A percentile compares a stretch with the other conserved stretches of the same genome.
These are phyloP conservation scores for Parus major DNA, from an alignment of 2,113 vertebrate species.

Conservation along the genomic window DNA sequence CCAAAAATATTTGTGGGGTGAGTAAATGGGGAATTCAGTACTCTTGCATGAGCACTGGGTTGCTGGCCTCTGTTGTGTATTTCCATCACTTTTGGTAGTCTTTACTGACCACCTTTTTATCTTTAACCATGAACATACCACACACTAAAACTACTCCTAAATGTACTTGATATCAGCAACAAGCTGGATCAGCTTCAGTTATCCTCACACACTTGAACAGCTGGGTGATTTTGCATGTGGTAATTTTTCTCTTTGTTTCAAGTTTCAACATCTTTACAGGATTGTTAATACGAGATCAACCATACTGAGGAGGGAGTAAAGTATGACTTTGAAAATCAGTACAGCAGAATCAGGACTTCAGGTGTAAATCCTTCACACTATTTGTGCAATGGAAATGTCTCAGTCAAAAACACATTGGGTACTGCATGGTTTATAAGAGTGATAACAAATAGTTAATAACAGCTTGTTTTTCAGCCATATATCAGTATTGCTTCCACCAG, in stretches of 20 bases:
- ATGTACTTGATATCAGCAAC: neutral
- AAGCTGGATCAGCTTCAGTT: neutral
- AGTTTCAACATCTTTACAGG: neutral
- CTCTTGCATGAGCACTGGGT: neutral
- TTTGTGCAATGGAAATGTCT: neutral
- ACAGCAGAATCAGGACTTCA: neutral
- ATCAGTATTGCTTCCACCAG: neutral
- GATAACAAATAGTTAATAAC: neutral
- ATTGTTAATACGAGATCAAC: neutral
- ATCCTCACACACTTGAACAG: neutral
- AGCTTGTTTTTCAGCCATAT: neutral
- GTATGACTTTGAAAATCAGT: neutral
- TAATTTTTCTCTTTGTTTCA: neutral
- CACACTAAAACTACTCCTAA: neutral
- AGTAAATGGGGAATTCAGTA: neutral
- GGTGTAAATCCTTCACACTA: neutral
- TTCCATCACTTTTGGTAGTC: neutral
- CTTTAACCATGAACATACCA: neutral
- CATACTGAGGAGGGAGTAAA: neutral
- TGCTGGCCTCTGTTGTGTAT: neutral
- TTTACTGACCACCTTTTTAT: neutral
- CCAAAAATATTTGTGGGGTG: neutral
- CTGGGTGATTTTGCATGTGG: neutral
- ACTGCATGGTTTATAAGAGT: neutral
- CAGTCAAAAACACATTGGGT: neutral